Evolutionary conservation across 92 coral and sea anemone genomes (phyloP), one percentile per base, ranked within the genome.

Genomic region (Paragorgia papillata): DNA sequence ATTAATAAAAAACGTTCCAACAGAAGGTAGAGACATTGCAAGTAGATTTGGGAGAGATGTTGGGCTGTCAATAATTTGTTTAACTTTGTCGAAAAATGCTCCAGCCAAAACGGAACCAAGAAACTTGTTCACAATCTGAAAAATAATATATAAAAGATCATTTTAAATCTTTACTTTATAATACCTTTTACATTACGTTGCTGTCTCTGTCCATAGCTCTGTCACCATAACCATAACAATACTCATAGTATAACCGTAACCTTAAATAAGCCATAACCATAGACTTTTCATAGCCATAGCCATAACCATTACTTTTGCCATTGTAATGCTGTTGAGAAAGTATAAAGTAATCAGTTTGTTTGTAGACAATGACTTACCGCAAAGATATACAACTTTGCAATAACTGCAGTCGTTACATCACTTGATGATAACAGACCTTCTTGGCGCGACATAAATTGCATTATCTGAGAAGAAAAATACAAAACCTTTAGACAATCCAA

Each of bases 341-440:
- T 4, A 4, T 65, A 35, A 7, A 26, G 78, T 12, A n/a, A 34
- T 30, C 59, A 29, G 28, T 37, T 37, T 4, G 43, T 37, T 10
- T 4, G 6, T 37, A 4, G 9, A 15, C 27, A 44, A 21, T 30
- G 8, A 12, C 75, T 77, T 88, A 93, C 97, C 87, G 84, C 85
- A 74, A 93, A 93, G 21, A 93, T 84, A 73, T 86, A 93, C n/a
- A 88, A 87, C 65, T 90, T 90, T 76, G 92, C 97, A 48, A 93
- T 80, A 4, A 89, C 87, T 46, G 94, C 86, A 53, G 75, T 81
- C n/a, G 88, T 91, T 22, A 90, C 85, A 73, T 88, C 91, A 75
- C 93, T 88, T 44, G 62, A 66, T 3, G 92, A 85, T n/a, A 84
- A 74, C 35, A 90, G 67, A 3, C 97, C 97, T 69, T 90, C 88